Evolutionary conservation across 2,797 vertebrate species (phyloP).

Genomic region (Avahi laniger): DNA sequence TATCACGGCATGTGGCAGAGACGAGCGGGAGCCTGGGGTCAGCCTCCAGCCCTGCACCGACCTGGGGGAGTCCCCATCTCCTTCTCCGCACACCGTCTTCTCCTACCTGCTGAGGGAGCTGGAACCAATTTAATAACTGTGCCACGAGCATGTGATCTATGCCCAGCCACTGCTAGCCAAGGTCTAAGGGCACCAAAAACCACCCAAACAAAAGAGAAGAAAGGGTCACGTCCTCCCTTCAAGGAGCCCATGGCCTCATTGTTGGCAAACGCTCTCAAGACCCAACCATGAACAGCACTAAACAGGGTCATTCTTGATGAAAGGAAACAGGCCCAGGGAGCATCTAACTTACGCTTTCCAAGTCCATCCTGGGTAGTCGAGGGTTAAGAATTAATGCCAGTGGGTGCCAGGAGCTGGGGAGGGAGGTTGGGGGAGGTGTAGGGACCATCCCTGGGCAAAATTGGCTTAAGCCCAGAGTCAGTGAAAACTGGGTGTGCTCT

Average conservation of each 20-base stretch:
- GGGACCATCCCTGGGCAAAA: too few relatives aligned
- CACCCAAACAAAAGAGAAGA: neutral
- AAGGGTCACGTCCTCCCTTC: neutral
- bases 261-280: too few relatives aligned
- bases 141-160: too few relatives aligned
- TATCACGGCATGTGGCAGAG: neutral
- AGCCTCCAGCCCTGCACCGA: neutral
- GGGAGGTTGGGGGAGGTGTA: fast-evolving
- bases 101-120: neutral
- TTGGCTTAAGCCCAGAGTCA: too few relatives aligned
- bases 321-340: neutral
- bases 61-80: neutral
- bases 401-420: neutral
- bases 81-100: neutral
- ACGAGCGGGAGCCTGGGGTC: neutral
- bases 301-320: fast-evolving
- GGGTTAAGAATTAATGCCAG: neutral
- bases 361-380: too few relatives aligned
- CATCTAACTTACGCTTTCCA: too few relatives aligned
- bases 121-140: neutral
- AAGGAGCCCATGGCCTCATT: neutral
- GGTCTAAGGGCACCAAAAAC: neutral
- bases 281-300: neutral
- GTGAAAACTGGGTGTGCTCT: too few relatives aligned
- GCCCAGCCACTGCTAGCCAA: neutral